phyloP scores from a whole-genome alignment of 2,113 vertebrate genomes.

The Lampris megalopsis region DNA sequence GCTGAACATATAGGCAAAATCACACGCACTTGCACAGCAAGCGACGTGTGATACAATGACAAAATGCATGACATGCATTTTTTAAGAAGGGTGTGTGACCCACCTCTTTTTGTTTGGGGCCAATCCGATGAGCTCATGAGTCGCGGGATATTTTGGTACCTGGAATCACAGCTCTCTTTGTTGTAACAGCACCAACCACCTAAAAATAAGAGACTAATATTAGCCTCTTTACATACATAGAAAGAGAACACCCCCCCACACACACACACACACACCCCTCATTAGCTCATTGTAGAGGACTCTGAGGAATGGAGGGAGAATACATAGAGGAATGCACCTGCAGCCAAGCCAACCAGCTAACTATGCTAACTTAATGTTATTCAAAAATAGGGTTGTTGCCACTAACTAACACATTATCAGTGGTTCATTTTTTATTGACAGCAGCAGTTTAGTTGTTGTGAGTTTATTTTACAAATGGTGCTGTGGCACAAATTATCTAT shows the following conservation, averaged over 20 bases:
- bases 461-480: background rate
- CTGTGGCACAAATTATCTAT: too few relatives aligned
- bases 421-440: constrained; percentile 2
- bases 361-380: background rate
- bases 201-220: constrained; percentile 81
- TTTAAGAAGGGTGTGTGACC: constrained; percentile 23
- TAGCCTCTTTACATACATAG: constrained; percentile 40
- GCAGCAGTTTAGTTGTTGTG: background rate
- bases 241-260: constrained; percentile 27
- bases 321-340: constrained; percentile 55
- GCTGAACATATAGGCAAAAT: background rate
- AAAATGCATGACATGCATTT: constrained; percentile 19
- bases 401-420: constrained; percentile 18
- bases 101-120: constrained; percentile 83
- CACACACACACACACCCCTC: constrained; percentile 41
- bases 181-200: constrained; percentile 86
- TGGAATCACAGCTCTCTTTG: constrained; percentile 85
- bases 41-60: background rate
- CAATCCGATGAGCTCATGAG: constrained; percentile 85
- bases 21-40: background rate
- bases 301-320: constrained; percentile 46
- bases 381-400: background rate
- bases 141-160: constrained; percentile 85
- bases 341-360: constrained; percentile 17
- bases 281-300: constrained; percentile 56